Conservation (phyloP, 1,140 invertebrate genomes). For the Camponotus pennsylvanicus region DNA sequence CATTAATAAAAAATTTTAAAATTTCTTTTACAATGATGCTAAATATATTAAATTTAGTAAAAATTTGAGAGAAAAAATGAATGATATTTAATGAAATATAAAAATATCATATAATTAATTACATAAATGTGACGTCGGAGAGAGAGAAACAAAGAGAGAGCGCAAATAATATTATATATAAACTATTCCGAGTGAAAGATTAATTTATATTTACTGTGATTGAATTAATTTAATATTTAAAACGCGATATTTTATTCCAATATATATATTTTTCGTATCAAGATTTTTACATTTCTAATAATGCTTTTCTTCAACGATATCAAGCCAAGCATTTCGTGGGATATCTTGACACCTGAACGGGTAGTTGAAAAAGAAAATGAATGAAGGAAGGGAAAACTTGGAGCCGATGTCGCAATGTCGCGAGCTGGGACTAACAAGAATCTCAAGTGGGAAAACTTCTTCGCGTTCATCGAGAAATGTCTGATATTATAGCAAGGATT, state of each 20-base stretch:
- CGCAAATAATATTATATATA: background rate
- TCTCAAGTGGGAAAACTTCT: constrained; percentile 69
- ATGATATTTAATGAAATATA: constrained; percentile 1
- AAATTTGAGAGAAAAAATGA: background rate
- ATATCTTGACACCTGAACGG: constrained; percentile 37
- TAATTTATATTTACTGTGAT: constrained; percentile 20
- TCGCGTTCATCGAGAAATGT: constrained; percentile 50
- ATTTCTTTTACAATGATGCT: background rate
- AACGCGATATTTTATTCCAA: background rate
- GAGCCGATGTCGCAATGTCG: constrained; percentile 40
- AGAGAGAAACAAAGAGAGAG: too few species aligned
- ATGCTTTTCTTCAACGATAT: background rate
- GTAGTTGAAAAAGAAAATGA: constrained; percentile 36
- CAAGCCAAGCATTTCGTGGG: constrained; percentile 28
- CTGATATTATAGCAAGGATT: constrained; percentile 60
- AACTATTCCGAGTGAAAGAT: background rate
- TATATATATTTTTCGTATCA: background rate
- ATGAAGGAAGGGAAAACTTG: constrained; percentile 33
- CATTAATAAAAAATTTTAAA: background rate
- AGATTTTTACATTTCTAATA: constrained; percentile 1
- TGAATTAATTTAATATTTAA: constrained; percentile 25
- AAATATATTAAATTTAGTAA: background rate
- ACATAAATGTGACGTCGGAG: background rate
- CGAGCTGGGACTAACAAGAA: constrained; percentile 68
- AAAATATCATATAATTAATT: constrained; percentile 21